Percentiles rank a stretch among this genome's conserved stretches.
phyloP scores from a whole-genome alignment of 2,888 invertebrate species.

The Tachystola acroxantha region DNA sequence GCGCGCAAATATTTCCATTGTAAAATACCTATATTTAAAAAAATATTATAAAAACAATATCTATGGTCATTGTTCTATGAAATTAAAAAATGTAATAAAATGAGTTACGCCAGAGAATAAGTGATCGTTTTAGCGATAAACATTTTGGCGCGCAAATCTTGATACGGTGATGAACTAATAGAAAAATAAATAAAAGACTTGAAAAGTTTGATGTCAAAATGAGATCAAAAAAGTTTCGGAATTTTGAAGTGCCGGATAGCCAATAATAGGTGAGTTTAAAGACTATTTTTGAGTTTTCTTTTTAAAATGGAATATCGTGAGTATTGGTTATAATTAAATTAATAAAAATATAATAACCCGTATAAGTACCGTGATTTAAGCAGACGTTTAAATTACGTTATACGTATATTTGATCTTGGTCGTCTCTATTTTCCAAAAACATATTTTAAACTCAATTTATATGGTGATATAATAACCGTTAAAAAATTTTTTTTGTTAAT shows the following conservation, averaged over 20 bases:
- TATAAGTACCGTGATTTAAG: no score
- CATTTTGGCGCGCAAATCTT: slow-evolving; percentile 30
- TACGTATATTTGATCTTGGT: no score
- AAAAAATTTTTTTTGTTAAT: no score
- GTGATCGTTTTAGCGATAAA: slow-evolving; percentile 35
- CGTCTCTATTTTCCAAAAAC: no score
- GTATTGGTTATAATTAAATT: no score
- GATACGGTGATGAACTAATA: slow-evolving; percentile 9
- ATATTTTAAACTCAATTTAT: no score
- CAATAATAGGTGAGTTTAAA: background rate
- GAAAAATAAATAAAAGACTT: slow-evolving; percentile 7
- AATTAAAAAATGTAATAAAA: slow-evolving; percentile 55
- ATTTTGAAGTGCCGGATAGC: slow-evolving; percentile 13
- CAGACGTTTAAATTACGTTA: no score
- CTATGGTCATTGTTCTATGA: slow-evolving; percentile 40
- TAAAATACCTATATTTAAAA: slow-evolving; percentile 16
- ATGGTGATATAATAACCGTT: no score
- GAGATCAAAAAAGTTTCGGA: slow-evolving; percentile 21
- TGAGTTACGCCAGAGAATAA: slow-evolving; percentile 44
- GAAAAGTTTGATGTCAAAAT: slow-evolving; percentile 11
- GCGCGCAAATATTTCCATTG: slow-evolving; percentile 1
- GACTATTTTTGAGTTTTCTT: no score
- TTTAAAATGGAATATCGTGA: no score
- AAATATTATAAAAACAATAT: slow-evolving; percentile 20
- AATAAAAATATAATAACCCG: no score